Conservation (phyloP, 2,113 vertebrate species). For the Etheostoma cragini region DNA sequence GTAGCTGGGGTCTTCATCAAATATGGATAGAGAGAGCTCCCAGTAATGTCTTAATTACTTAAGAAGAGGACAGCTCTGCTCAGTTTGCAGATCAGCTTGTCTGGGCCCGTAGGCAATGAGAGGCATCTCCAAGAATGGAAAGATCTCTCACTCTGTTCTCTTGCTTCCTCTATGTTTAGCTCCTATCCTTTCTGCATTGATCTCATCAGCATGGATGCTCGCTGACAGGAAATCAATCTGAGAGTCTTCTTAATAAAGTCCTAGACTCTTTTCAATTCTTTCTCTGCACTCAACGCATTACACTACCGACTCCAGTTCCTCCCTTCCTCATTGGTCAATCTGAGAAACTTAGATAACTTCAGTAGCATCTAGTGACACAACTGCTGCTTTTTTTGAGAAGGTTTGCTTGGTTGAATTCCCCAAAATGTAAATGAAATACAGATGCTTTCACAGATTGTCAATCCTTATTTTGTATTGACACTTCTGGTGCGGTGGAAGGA, state of each 20-base stretch:
- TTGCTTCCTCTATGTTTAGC: constrained; percentile 56
- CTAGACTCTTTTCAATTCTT: constrained; percentile 65
- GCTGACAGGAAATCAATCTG: constrained; percentile 83
- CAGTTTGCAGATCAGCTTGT: constrained; percentile 52
- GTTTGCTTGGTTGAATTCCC: constrained; percentile 15
- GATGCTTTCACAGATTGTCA: neutral
- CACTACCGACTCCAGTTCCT: constrained; percentile 14
- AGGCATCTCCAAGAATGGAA: constrained; percentile 56
- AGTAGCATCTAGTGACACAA: constrained; percentile 4
- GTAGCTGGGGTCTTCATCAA: constrained; percentile 80
- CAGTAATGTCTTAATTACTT: constrained; percentile 81
- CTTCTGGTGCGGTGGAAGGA: neutral
- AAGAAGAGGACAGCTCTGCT: constrained; percentile 61
- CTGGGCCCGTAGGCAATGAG: constrained; percentile 39
- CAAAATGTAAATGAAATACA: neutral
- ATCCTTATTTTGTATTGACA: neutral
- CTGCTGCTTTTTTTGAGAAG: constrained; percentile 31
- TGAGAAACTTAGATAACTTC: constrained; percentile 27
- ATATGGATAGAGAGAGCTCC: constrained; percentile 78
- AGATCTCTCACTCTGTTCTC: constrained; percentile 58
- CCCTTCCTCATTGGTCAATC: constrained; percentile 17
- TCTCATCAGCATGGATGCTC: constrained; percentile 69
- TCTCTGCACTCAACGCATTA: constrained; percentile 29
- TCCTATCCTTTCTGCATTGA: constrained; percentile 69
- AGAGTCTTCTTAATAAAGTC: constrained; percentile 83